Conservation (phyloP, 2,888 invertebrate species). For the Lamellibrachia columna region DNA sequence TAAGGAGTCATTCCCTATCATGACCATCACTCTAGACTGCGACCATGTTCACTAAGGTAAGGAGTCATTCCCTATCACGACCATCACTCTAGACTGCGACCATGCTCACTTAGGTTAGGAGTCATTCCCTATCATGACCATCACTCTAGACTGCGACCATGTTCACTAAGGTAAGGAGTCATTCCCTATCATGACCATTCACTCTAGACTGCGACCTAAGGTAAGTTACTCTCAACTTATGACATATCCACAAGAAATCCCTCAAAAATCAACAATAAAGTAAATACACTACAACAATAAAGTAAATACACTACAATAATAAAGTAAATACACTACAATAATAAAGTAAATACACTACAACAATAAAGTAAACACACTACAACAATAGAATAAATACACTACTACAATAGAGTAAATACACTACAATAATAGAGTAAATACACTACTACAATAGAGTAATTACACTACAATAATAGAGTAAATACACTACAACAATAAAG, state of each 20-base stretch:
- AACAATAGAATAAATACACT: no score
- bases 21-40: constrained; percentile 92
- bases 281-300: no score
- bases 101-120: constrained; percentile 98
- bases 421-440: no score
- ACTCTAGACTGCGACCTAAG: constrained; percentile 91
- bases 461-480: no score
- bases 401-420: no score
- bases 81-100: constrained; percentile 96
- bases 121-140: constrained; percentile 95
- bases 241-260: background rate
- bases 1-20: constrained; percentile 81
- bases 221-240: constrained; percentile 39
- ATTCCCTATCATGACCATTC: constrained; percentile 95
- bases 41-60: constrained; percentile 98
- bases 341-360: no score
- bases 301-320: no score
- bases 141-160: constrained; percentile 98
- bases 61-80: constrained; percentile 98
- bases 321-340: no score
- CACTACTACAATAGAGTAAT: no score
- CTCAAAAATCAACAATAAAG: no score
- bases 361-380: no score
- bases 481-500: no score
- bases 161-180: constrained; percentile 76